These are phyloP conservation scores for Apodemus sylvaticus DNA, from an alignment of 2,113 vertebrate genomes.

Conservation along the genomic window DNA sequence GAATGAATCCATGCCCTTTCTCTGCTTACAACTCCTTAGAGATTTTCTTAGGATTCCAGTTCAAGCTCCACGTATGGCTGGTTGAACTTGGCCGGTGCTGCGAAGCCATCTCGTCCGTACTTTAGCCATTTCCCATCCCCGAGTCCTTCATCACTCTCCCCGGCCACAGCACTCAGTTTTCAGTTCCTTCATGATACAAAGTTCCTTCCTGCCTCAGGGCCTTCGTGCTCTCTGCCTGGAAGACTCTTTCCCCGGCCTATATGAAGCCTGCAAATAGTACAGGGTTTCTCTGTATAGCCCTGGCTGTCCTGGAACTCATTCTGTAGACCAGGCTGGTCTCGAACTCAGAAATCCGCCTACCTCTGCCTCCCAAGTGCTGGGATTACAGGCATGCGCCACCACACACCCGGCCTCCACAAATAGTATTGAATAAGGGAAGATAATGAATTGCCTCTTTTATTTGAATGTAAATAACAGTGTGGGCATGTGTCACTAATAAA, in stretches of 20 bases:
- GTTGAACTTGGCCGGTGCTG: neutral
- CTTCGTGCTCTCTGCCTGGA: neutral
- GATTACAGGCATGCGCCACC: too few species aligned
- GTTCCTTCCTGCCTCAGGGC: neutral
- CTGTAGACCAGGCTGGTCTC: too few species aligned
- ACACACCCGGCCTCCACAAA: too few species aligned
- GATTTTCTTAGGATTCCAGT: conserved; percentile 28
- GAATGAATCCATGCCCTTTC: neutral
- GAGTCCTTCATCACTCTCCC: neutral
- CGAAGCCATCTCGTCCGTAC: neutral
- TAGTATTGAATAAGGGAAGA: neutral
- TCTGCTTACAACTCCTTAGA: conserved; percentile 22
- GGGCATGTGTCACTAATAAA: neutral
- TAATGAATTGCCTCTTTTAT: neutral
- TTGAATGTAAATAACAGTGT: neutral
- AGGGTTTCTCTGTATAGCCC: too few species aligned
- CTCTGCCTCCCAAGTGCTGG: too few species aligned
- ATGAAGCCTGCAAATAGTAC: neutral
- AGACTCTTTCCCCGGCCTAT: neutral
- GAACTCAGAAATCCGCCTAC: too few species aligned
- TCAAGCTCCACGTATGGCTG: neutral
- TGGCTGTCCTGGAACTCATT: too few species aligned
- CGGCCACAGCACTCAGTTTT: neutral
- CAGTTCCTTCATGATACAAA: neutral
- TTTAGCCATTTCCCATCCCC: too few species aligned